Evolutionary conservation across 2,888 invertebrate genomes (phyloP).

Genomic region (Alloplasta piceator): DNA sequence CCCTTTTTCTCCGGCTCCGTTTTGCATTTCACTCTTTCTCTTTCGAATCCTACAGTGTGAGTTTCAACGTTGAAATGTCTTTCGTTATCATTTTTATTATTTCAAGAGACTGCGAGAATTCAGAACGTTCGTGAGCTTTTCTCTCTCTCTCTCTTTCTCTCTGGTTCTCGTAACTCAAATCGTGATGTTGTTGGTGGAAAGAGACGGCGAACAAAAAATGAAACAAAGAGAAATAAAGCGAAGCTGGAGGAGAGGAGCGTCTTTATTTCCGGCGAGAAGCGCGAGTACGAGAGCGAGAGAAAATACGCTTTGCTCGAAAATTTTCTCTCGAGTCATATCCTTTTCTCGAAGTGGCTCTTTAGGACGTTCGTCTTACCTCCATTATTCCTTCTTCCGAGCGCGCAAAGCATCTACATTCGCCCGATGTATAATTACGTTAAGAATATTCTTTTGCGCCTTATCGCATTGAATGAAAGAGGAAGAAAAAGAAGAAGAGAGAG

Average conservation of each 20-base stretch:
- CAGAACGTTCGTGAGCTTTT: conserved; percentile 64
- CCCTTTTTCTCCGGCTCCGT: conserved; percentile 11
- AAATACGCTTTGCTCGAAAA: conserved; percentile 45
- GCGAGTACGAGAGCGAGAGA: conserved; percentile 35
- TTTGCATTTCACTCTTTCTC: conserved; percentile 20
- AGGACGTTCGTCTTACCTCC: conserved; percentile 38
- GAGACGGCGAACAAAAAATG: conserved; percentile 14
- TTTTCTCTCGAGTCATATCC: conserved; percentile 39
- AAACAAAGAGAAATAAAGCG: conserved; percentile 27
- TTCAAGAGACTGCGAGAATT: conserved; percentile 65
- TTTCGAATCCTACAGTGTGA: no score
- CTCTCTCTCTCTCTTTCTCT: conserved; percentile 4
- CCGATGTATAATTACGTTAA: conserved; percentile 77
- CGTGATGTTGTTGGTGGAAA: conserved; percentile 41
- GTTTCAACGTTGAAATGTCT: conserved; percentile 65
- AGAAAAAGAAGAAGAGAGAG: conserved; percentile 5
- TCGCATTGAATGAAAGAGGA: conserved; percentile 57
- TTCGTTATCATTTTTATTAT: conserved; percentile 73
- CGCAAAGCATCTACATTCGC: neutral
- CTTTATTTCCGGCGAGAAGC: conserved; percentile 54
- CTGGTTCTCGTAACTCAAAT: conserved; percentile 57
- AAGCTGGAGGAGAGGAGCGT: conserved; percentile 16
- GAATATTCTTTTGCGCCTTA: conserved; percentile 77
- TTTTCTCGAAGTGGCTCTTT: conserved; percentile 42
- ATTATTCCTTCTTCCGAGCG: conserved; percentile 1